Percentiles rank a stretch among this genome's conserved stretches.
Conservation (phyloP, 2,113 vertebrate genomes). For the Cynoglossus semilaevis region DNA sequence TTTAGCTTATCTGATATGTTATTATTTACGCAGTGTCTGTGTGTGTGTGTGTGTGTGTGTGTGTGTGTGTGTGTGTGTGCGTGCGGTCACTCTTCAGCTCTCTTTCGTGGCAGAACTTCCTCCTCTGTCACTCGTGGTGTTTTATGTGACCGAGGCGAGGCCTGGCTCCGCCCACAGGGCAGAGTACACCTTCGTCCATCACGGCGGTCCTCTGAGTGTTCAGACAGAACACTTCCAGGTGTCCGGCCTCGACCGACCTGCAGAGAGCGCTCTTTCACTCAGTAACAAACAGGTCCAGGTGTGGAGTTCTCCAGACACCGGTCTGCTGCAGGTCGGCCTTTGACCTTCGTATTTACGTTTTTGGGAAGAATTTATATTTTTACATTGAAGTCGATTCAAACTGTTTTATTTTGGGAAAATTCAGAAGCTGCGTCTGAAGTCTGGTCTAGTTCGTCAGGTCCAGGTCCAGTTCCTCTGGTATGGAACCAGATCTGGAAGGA, state of each 20-base stretch:
- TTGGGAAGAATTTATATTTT: too few species aligned
- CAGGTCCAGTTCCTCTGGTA: conserved; percentile 89
- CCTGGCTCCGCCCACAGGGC: conserved; percentile 70
- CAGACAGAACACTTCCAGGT: conserved; percentile 76
- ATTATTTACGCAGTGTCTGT: too few species aligned
- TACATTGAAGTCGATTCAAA: too few species aligned
- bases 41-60: too few species aligned
- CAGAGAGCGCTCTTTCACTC: conserved; percentile 71
- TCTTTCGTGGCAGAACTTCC: conserved; percentile 82
- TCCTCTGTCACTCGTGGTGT: conserved; percentile 82
- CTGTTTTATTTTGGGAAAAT: conserved; percentile 13
- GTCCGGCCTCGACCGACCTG: conserved; percentile 59
- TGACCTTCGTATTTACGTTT: not conserved
- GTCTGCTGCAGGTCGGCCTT: conserved; percentile 84
- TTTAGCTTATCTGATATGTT: too few species aligned
- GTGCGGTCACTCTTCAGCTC: conserved; percentile 65
- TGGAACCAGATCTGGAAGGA: conserved; percentile 78
- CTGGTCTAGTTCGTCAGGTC: conserved; percentile 71
- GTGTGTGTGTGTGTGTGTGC: not conserved
- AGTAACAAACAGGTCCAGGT: conserved; percentile 83
- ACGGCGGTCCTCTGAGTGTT: conserved; percentile 34
- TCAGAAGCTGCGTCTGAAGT: conserved; percentile 53
- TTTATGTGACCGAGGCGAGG: conserved; percentile 76
- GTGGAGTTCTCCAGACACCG: conserved; percentile 77
- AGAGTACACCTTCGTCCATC: conserved; percentile 73